Evolutionary conservation across 2,888 invertebrate genomes (phyloP).

Genomic region (Cerastis leucographa): DNA sequence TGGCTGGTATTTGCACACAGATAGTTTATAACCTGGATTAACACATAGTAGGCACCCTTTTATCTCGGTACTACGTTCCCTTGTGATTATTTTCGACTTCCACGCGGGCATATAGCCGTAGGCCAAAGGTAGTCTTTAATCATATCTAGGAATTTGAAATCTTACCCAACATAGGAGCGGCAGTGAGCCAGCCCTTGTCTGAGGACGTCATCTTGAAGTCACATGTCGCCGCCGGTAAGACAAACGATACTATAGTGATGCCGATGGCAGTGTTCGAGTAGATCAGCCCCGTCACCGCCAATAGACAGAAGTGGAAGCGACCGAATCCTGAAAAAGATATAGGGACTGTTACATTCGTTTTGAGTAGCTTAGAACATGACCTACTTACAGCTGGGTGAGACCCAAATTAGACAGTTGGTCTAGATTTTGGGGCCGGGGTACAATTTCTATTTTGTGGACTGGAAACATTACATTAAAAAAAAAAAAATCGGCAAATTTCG

Average conservation of each 20-base stretch:
- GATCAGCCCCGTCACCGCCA: slow-evolving; percentile 94
- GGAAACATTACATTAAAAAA: no score
- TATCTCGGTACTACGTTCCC: neutral
- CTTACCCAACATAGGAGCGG: slow-evolving; percentile 94
- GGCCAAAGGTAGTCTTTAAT: neutral
- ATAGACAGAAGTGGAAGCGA: slow-evolving; percentile 94
- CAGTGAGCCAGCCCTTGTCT: slow-evolving; percentile 95
- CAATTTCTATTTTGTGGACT: neutral
- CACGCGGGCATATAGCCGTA: neutral
- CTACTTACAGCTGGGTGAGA: neutral
- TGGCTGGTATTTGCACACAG: neutral
- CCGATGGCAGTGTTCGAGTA: slow-evolving; percentile 96
- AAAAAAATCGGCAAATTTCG: no score
- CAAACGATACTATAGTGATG: slow-evolving; percentile 95
- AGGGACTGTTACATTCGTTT: slow-evolving; percentile 5
- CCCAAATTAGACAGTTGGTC: no score
- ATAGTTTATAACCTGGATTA: neutral
- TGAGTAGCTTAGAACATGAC: neutral
- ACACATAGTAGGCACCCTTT: neutral
- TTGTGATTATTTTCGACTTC: neutral
- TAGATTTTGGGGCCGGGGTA: neutral
- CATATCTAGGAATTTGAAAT: neutral
- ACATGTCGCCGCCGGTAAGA: slow-evolving; percentile 95
- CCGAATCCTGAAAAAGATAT: slow-evolving; percentile 92
- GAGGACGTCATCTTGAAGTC: slow-evolving; percentile 95